Percentiles rank a stretch among this genome's conserved stretches.
Evolutionary conservation across 2,888 invertebrate species (phyloP).

Genomic region (Malthinus flaveolus): DNA sequence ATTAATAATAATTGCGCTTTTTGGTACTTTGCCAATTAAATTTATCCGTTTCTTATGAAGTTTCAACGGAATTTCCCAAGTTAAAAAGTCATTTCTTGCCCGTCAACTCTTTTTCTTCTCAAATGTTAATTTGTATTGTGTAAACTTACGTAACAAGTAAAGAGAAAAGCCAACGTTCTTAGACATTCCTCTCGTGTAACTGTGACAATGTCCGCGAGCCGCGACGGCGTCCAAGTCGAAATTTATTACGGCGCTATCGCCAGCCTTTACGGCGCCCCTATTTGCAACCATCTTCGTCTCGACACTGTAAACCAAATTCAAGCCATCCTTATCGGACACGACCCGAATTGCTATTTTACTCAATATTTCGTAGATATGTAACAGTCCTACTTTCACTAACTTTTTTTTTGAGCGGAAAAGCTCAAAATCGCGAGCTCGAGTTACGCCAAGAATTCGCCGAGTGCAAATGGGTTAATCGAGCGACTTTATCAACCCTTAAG

Average conservation of each 20-base stretch:
- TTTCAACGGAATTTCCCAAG: too few relatives aligned
- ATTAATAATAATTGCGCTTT: slow-evolving; percentile 26
- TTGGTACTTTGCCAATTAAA: slow-evolving; percentile 27
- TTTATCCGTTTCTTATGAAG: slow-evolving; percentile 13
- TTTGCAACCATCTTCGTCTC: slow-evolving; percentile 29
- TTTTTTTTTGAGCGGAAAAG: background rate
- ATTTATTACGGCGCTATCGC: slow-evolving; percentile 49
- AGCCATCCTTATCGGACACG: slow-evolving; percentile 26
- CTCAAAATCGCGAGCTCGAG: too few relatives aligned
- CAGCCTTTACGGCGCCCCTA: slow-evolving; percentile 47
- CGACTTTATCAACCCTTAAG: too few relatives aligned
- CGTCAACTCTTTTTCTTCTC: too few relatives aligned
- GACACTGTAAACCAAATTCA: slow-evolving; percentile 14
- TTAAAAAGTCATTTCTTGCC: too few relatives aligned
- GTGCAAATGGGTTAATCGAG: too few relatives aligned
- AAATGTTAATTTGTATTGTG: too few relatives aligned
- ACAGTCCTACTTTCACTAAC: slow-evolving; percentile 29
- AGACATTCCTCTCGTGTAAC: slow-evolving; percentile 35
- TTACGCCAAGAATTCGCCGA: too few relatives aligned
- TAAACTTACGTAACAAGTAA: slow-evolving; percentile 12
- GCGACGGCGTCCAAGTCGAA: slow-evolving; percentile 47
- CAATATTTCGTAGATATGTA: slow-evolving; percentile 20
- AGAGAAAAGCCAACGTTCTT: background rate
- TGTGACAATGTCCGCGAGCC: slow-evolving; percentile 50
- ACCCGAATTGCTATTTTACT: slow-evolving; percentile 26